Evolutionary conservation across 2,113 vertebrate genomes (phyloP), one percentile per base, ranked within the genome.

Genomic region (Zootoca vivipara): DNA sequence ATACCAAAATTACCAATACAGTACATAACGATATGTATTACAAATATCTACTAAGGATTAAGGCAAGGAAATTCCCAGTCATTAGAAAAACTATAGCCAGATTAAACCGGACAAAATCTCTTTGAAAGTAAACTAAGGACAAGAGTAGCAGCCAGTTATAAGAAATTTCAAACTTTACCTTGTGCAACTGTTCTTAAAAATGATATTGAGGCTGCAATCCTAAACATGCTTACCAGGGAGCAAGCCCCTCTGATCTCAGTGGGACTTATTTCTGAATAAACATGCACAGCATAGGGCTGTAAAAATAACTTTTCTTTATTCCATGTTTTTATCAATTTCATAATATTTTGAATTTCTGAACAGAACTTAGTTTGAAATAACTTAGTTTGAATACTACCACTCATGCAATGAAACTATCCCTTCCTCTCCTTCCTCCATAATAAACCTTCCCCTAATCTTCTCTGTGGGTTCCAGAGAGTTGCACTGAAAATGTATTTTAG

Each of bases 131-230:
- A 78, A 40, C 26, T 46, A 78, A 78, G 24, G 28, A 62, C 83
- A 95, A 94, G 78, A 95, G 78, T 88, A 87, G 58, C 42, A 93
- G 82, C 90, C 85, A 93, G 74, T 94, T 94, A 90, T 85, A 87
- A 93, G 78, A 93, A 10, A 89, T 92, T 33, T 91, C 86, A 92
- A 94, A 88, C 87, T 84, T 87, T 78, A 87, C 58, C 75, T 64
- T 75, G 28, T 72, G 74, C 35, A 86, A 91, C 75, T 9, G 13
- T 81, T 88, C 7, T 82, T 52, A 30, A 84, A 92, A 91, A 40
- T 18, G 22, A 58, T 85, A 80, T 92, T 92, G 86, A 46, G 3
- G 75, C 3, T 58, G 5, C 65, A 82, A 42, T 73, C 46, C 28
- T 83, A 7, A 24, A 58, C 65, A 58, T 16, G 28, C 18, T 72